Evolutionary conservation across 2,113 vertebrate species (phyloP).

Genomic region (Anhinga anhinga): DNA sequence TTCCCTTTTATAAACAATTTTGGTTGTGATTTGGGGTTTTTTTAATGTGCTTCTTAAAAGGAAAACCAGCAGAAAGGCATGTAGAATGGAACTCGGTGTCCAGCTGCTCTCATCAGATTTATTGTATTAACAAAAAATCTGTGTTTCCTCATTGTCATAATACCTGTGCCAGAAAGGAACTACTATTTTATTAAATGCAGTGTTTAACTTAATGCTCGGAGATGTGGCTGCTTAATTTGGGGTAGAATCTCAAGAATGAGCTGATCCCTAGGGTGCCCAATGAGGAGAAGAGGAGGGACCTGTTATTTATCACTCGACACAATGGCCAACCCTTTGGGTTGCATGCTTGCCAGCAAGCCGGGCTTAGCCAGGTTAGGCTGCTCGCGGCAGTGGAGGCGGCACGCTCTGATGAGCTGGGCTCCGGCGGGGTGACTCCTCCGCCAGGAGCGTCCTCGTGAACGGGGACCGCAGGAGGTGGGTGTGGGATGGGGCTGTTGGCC

Average conservation of each 20-base stretch:
- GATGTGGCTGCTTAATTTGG: not conserved
- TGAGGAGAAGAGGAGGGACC: not conserved
- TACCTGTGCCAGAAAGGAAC: not conserved
- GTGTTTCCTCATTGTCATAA: not conserved
- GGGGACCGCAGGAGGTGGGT: fast-evolving
- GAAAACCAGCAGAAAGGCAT: not conserved
- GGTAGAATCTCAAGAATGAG: not conserved
- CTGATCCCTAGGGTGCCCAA: not conserved
- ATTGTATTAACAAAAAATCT: not conserved
- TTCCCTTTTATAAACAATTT: conserved; percentile 31
- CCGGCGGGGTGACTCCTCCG: fast-evolving
- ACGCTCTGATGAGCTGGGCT: fast-evolving
- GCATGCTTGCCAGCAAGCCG: fast-evolving
- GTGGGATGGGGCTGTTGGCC: fast-evolving
- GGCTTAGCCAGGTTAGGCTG: not conserved
- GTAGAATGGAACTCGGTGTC: fast-evolving
- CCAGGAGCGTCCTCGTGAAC: not conserved
- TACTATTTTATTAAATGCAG: not conserved
- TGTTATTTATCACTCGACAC: not conserved
- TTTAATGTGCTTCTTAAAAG: not conserved
- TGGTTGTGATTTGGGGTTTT: not conserved
- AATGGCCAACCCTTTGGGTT: not conserved
- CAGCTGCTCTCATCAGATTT: not conserved
- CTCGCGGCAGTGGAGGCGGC: fast-evolving
- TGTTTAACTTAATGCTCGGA: not conserved